Conservation (phyloP, 1,140 invertebrate genomes). For the Phenacoccus solenopsis region DNA sequence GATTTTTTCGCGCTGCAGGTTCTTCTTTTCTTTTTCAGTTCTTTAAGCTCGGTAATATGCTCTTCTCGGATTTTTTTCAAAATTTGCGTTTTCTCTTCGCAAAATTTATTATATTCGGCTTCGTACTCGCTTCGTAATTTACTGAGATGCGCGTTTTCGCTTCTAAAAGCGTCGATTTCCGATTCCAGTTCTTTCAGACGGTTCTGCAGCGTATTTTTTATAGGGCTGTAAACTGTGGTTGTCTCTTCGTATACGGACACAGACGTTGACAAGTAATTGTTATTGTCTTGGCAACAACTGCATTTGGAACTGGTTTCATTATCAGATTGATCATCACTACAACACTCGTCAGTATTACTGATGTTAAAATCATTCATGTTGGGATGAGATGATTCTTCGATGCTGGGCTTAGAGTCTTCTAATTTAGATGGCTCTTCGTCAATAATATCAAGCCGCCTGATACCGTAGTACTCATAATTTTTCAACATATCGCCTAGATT, state of each 20-base stretch:
- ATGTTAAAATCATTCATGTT: too few relatives aligned
- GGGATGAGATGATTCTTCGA: too few relatives aligned
- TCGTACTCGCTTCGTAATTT: conserved; percentile 32
- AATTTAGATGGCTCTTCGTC: conserved; percentile 1
- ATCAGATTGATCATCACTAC: background rate
- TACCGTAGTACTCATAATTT: background rate
- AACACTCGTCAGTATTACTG: too few relatives aligned
- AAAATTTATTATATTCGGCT: conserved; percentile 31
- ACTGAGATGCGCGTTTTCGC: conserved; percentile 44
- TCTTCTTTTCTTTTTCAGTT: conserved; percentile 44
- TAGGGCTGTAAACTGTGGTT: background rate
- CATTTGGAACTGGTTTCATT: background rate
- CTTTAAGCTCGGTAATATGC: conserved; percentile 44
- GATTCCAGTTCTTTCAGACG: conserved; percentile 47
- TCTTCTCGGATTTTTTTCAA: conserved; percentile 35
- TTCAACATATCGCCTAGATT: background rate
- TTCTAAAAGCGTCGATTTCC: conserved; percentile 53
- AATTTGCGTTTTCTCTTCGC: conserved; percentile 20
- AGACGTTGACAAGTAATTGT: background rate
- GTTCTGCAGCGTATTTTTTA: background rate
- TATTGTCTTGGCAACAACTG: background rate
- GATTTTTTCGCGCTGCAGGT: conserved; percentile 47
- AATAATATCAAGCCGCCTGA: background rate
- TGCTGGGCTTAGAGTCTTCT: background rate
- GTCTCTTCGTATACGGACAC: background rate